Base-by-base conservation (phyloP, 2,113 vertebrate genomes). In the Macrotis lagotis region DNA sequence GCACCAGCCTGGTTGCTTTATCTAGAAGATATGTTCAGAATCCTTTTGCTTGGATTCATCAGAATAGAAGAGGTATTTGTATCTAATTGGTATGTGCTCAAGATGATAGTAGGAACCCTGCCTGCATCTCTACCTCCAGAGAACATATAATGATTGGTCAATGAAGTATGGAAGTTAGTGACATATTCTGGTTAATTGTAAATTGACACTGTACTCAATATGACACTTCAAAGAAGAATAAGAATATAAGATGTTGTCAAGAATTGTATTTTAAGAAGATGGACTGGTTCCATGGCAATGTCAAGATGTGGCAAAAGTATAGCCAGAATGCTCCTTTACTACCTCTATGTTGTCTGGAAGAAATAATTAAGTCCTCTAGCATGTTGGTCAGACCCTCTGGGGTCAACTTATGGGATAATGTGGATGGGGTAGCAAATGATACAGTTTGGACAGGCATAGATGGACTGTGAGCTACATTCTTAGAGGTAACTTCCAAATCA, bases 21-120 rank as follows among this genome's bases (percentile, higher is more conserved):
- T 14, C 48, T 0, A 1, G 5, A 9, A 5, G 8, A 31, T 49
- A 1, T 0, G 0, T 88, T 83, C 51, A 92, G 31, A 0, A 19
- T 48, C 66, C 12, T n/a, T 8, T 47, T 90, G 50, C 50, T 74
- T 74, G 37, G 66, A 24, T 3, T n/a, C 66, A 44, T 83, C 8
- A 19, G 66, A 83, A n/a, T 24, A 83, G 66, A 83, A 19, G 37
- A 83, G 66, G 66, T 83, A 2, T 44, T 83, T 83, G 66, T 44
- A 83, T 83, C 44, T 83, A 83, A 44, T 7, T 83, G 66, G n/a
- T 22, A 8, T 83, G n/a, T 83, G n/a, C 37, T 83, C 19, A 44
- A 83, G 66, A 1, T n/a, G 44, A 24, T 83, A 19, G 66, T 6
- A 83, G n/a, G n/a, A 24, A 24, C 19, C 11, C n/a, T 83, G 16